Evolutionary conservation across 2,888 invertebrate genomes (phyloP).

Genomic region (Oligia fasciuncula): DNA sequence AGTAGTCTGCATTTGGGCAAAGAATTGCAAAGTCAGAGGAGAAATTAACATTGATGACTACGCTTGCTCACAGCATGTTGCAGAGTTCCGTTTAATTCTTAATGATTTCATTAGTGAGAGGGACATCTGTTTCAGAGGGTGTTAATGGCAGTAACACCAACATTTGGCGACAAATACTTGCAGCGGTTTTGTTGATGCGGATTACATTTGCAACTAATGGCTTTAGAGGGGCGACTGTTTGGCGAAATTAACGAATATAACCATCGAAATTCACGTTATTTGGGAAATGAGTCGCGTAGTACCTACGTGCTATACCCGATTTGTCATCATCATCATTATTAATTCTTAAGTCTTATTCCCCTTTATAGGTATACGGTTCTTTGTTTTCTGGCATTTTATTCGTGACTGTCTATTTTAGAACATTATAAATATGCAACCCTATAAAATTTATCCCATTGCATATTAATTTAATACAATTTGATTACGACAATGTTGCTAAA

Average conservation of each 20-base stretch:
- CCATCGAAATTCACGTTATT: conserved; percentile 19
- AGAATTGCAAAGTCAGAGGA: not conserved
- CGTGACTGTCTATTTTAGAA: not conserved
- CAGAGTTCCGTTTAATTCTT: conserved; percentile 14
- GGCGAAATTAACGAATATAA: conserved; percentile 20
- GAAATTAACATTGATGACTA: not conserved
- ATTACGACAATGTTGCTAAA: not conserved
- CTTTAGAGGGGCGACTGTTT: conserved; percentile 40
- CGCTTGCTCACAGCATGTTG: not conserved
- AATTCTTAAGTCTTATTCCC: not conserved
- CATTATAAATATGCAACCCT: not conserved
- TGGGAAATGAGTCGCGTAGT: not conserved
- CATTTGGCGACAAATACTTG: conserved; percentile 46
- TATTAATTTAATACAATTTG: not conserved
- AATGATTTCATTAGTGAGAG: conserved; percentile 39
- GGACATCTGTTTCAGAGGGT: conserved; percentile 49
- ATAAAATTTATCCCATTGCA: not conserved
- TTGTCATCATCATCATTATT: not conserved
- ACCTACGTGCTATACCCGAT: not conserved
- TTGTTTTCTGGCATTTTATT: not conserved
- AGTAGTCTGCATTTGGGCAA: not conserved
- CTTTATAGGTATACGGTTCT: not conserved
- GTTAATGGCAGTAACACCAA: conserved; percentile 27
- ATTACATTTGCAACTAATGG: conserved; percentile 46
- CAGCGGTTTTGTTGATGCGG: conserved; percentile 22